phyloP scores from a whole-genome alignment of 2,888 invertebrate species.

The Caenorhabditis zanzibari region DNA sequence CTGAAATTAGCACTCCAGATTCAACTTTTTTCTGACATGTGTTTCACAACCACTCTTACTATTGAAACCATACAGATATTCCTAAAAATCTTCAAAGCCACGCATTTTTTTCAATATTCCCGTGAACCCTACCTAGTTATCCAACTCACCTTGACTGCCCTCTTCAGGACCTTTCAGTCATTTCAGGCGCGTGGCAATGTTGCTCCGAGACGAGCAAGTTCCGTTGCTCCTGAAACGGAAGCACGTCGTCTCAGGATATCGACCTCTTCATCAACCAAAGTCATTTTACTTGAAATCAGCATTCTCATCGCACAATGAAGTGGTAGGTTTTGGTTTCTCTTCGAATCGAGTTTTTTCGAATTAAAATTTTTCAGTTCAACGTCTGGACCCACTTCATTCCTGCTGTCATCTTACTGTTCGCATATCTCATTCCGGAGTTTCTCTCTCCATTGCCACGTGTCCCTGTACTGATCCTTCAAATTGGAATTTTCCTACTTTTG shows the following conservation, averaged over 20 bases:
- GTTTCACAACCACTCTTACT: no score
- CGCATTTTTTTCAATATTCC: not conserved
- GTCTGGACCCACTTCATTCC: conserved; percentile 81
- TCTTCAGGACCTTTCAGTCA: not conserved
- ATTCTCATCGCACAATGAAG: conserved; percentile 79
- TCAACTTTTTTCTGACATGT: no score
- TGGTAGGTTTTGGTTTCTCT: conserved; percentile 64
- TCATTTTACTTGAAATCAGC: conserved; percentile 78
- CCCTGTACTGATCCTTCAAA: conserved; percentile 74
- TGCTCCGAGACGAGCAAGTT: conserved; percentile 69
- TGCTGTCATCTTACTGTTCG: conserved; percentile 71
- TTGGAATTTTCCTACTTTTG: conserved; percentile 74
- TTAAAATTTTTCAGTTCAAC: conserved; percentile 74
- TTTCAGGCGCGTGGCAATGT: conserved; percentile 38
- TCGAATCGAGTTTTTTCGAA: not conserved
- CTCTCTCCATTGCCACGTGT: conserved; percentile 67
- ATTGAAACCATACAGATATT: no score
- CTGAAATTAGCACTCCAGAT: no score
- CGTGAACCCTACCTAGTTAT: not conserved
- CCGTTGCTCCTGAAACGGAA: conserved; percentile 73
- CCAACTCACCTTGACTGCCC: not conserved
- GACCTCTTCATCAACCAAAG: conserved; percentile 75
- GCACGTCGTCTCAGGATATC: conserved; percentile 77
- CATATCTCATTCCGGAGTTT: conserved; percentile 76
- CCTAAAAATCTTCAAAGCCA: no score